phyloP scores from a whole-genome alignment of 2,888 invertebrate species.

The Pyrgus malvae region DNA sequence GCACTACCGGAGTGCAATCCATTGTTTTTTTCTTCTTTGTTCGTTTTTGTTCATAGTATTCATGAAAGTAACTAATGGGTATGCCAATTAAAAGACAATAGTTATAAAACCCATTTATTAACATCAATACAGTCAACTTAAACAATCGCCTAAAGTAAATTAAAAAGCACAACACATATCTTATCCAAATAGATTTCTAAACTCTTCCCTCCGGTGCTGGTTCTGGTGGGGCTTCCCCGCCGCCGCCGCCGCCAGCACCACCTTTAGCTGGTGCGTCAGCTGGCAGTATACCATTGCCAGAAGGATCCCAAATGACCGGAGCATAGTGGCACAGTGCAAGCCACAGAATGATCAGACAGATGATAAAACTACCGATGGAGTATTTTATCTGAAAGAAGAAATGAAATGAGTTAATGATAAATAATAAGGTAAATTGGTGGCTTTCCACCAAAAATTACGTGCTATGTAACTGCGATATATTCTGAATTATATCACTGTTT shows the following conservation, averaged over 20 bases:
- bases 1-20: too few relatives aligned
- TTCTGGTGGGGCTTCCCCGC: not conserved
- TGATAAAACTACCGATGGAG: slow-evolving; percentile 40
- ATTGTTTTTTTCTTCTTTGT: too few relatives aligned
- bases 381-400: slow-evolving; percentile 45
- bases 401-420: too few relatives aligned
- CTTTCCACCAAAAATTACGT: too few relatives aligned
- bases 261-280: slow-evolving; percentile 29
- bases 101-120: slow-evolving; percentile 8
- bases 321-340: slow-evolving; percentile 39
- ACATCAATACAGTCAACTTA: slow-evolving; percentile 18
- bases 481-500: too few relatives aligned
- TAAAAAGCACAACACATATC: slow-evolving; percentile 14
- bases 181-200: slow-evolving; percentile 6
- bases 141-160: slow-evolving; percentile 14
- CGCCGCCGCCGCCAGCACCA: not conserved
- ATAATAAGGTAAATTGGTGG: too few relatives aligned
- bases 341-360: slow-evolving; percentile 44
- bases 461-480: too few relatives aligned
- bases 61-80: too few relatives aligned
- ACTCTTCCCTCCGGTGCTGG: not conserved
- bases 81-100: not conserved
- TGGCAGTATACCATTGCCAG: slow-evolving; percentile 31
- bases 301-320: slow-evolving; percentile 39
- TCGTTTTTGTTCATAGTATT: too few relatives aligned